Base-by-base conservation (phyloP, 1,140 invertebrate genomes). In the Calliphora vicina region DNA sequence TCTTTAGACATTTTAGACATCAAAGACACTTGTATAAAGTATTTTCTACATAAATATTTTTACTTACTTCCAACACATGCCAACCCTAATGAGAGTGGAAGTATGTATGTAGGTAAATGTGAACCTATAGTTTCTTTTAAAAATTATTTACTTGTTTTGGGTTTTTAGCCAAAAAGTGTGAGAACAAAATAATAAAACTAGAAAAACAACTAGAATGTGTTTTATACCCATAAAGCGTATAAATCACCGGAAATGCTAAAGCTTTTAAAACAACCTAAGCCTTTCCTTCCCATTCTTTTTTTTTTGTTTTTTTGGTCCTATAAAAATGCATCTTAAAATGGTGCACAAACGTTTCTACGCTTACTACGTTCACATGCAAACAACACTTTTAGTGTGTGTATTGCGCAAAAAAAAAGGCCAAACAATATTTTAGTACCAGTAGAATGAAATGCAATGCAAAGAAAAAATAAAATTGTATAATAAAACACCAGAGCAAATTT, bases 171-270 rank as follows among this genome's bases (percentile, higher is more conserved):
- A 50, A 50, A 50, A 50, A 10, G 35, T 35, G 35, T 35, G 35
- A 50, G 45, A 50, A 45, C 43, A 45, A 45, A 45, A 29, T 50
- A 17, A 57, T 17, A 57, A n/a, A 57, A 57, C 13, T 15, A 57
- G 45, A 17, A 57, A 57, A 57, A 57, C 15, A 15, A 57, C 5
- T 67, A 67, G 12, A 67, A 67, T 67, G n/a, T 67, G n/a, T 67
- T 67, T 67, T 67, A 23, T 67, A 67, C 61, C 61, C 61, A 67
- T 67, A 67, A 67, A 67, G 61, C 61, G 61, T 67, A 67, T 67
- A 67, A 67, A 67, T 67, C 61, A 67, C 61, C 61, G 20, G 61
- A 67, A 67, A 67, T 67, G 61, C 61, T 67, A 67, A 67, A 23
- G 61, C 61, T 67, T 67, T 67, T 67, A 67, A 67, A 67, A 23